Conservation (phyloP, 2,113 vertebrate species). For the Arothron firmamentum region DNA sequence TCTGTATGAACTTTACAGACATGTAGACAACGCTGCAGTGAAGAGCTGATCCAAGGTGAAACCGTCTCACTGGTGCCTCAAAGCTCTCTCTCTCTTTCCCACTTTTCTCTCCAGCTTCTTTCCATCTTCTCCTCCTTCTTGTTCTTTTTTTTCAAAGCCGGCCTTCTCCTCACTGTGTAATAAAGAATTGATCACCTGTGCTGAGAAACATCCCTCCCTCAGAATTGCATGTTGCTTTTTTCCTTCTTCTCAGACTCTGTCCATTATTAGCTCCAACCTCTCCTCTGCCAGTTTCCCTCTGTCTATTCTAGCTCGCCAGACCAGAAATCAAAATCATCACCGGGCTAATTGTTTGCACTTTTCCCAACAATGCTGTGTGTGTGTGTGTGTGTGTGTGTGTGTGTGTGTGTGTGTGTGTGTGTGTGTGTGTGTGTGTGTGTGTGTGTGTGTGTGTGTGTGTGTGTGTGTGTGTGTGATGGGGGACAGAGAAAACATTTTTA, state of each 20-base stretch:
- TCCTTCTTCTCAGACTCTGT: constrained; percentile 8
- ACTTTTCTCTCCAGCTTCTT: background rate
- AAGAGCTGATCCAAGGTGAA: no score
- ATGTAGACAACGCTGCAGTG: no score
- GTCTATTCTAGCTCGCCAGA: constrained; percentile 2
- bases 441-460: constrained; percentile 2
- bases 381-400: background rate
- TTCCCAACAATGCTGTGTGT: constrained; percentile 5
- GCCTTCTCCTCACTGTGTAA: constrained; percentile 13
- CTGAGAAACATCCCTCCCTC: constrained; percentile 15
- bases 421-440: background rate
- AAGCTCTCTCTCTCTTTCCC: background rate
- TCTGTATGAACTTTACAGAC: no score
- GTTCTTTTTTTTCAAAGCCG: background rate
- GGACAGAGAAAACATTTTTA: no score
- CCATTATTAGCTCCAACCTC: constrained; percentile 4
- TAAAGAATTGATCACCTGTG: constrained; percentile 33
- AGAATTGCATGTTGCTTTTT: constrained; percentile 10
- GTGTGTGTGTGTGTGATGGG: background rate
- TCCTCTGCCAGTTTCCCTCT: background rate
- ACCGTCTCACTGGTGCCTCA: no score
- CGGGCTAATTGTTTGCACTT: constrained; percentile 35
- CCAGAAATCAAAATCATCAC: constrained; percentile 40
- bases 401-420: constrained; percentile 16
- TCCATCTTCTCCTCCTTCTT: background rate